Evolutionary conservation across 2,888 invertebrate species (phyloP).

Genomic region (Lochmaea crataegi): DNA sequence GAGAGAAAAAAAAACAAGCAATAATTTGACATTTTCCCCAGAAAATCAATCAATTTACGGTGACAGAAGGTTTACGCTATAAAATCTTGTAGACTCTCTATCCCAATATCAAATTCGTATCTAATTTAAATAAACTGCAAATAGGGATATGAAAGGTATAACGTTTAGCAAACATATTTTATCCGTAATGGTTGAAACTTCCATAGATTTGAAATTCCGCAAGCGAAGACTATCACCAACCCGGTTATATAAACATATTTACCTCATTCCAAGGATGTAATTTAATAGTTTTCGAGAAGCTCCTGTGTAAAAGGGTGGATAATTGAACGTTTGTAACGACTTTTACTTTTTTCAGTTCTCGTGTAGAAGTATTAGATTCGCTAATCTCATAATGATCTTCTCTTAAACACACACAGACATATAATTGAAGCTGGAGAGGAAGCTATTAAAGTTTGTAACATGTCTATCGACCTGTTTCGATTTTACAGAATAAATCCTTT

Average conservation of each 20-base stretch:
- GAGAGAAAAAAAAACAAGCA: neutral
- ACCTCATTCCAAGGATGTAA: constrained; percentile 32
- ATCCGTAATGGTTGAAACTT: constrained; percentile 35
- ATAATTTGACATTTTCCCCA: neutral
- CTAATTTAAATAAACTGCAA: constrained; percentile 65
- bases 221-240: constrained; percentile 31
- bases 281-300: constrained; percentile 32
- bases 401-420: neutral
- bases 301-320: constrained; percentile 17
- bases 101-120: constrained; percentile 45
- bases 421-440: neutral
- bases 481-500: too few species aligned
- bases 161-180: constrained; percentile 42
- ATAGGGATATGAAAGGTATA: constrained; percentile 59
- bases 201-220: constrained; percentile 40
- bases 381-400: neutral
- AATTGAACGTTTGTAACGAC: constrained; percentile 23
- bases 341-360: constrained; percentile 9
- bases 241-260: constrained; percentile 39
- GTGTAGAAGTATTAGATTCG: neutral
- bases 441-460: neutral
- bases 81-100: constrained; percentile 57
- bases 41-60: constrained; percentile 59
- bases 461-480: too few species aligned
- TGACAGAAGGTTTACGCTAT: constrained; percentile 45